Conservation (phyloP, 2,797 vertebrate species). For the Pygocentrus nattereri region DNA sequence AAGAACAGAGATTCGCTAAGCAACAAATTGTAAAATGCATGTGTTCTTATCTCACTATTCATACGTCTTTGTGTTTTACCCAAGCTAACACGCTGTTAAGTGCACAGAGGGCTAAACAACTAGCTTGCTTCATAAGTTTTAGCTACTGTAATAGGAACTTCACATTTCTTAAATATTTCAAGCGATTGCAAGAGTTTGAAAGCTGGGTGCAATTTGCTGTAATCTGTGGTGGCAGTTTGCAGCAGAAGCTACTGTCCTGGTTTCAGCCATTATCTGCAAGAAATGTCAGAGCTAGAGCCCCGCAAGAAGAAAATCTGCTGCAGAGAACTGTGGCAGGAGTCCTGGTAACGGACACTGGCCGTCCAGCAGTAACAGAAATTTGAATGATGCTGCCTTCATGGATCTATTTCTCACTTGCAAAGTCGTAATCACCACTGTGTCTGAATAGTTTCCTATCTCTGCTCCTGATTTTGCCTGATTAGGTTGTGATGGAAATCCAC, state of each 20-base stretch:
- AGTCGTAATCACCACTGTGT: background rate
- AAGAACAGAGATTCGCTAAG: background rate
- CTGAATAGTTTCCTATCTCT: too few relatives aligned
- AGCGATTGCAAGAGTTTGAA: constrained; percentile 19
- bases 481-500: too few relatives aligned
- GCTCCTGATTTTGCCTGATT: too few relatives aligned
- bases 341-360: background rate
- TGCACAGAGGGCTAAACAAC: background rate
- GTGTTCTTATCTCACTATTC: background rate
- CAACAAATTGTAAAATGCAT: background rate
- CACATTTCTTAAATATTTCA: constrained; percentile 23
- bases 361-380: background rate
- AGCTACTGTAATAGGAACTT: background rate
- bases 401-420: background rate
- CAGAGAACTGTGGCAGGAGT: background rate
- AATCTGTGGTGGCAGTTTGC: constrained; percentile 14
- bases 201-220: constrained; percentile 3
- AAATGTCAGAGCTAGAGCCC: constrained; percentile 1
- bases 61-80: background rate
- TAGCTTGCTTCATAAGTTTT: background rate
- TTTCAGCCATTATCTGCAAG: constrained; percentile 9
- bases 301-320: background rate
- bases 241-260: constrained; percentile 4
- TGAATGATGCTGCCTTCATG: background rate
- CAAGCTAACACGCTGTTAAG: background rate